Evolutionary conservation across 1,140 invertebrate species (phyloP), one percentile per base, ranked within the genome.

Genomic region (Lutraria rhynchaena): DNA sequence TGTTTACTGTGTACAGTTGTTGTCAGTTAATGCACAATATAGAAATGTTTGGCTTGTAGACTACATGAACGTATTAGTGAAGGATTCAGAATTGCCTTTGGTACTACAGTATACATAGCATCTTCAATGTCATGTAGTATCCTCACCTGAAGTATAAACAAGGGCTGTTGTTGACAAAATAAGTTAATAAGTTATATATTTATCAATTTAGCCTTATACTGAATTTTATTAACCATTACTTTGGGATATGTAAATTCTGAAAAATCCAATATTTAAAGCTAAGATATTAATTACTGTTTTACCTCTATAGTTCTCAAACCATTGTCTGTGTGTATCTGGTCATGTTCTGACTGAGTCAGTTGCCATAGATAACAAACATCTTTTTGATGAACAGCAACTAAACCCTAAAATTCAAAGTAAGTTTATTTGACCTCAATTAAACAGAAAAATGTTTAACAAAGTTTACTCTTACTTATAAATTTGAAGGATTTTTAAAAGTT

Each of bases 11-110:
- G n/a, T n/a, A n/a, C n/a, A n/a, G n/a, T n/a, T n/a, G n/a, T n/a
- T n/a, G n/a, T n/a, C n/a, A 53, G 4, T 57, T 58, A 74, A 58
- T 74, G 70, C 29, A 74, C 70, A 37, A 74, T 29, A 74, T 58
- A 74, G 41, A 5, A 74, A 35, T 74, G 70, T 17, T 4, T 44
- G 1, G 51, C 70, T 9, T 24, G 33, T 3, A 11, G 24, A 0
- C 33, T 19, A 58, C 70, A 74, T 1, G 35, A n/a, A 3, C 2
- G 2, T 44, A 22, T 41, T 33, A 74, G 13, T 24, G 27, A 55
- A 9, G 51, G 51, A 27, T 53, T 33, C 22, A 74, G 49, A 22
- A 74, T 57, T 3, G 29, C 19, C 9, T 37, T 53, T 3, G 51
- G 35, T 33, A 57, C 70, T 0, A 58, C 51, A 7, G 70, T 74